Percentiles rank a stretch among this genome's conserved stretches.
Conservation (phyloP, 2,797 vertebrate genomes). For the Schizopygopsis pylzovi region DNA sequence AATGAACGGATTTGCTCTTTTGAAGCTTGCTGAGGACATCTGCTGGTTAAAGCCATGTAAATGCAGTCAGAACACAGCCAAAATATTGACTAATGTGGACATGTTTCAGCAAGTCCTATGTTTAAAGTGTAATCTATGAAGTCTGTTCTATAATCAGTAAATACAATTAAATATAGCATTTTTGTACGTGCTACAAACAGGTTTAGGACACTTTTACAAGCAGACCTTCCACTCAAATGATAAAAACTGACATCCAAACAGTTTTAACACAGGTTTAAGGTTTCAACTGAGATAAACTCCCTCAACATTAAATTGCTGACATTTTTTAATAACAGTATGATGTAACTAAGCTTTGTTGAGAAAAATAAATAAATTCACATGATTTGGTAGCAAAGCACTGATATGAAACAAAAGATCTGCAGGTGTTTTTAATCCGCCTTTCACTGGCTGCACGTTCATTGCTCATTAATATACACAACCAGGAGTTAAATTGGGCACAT, state of each 20-base stretch:
- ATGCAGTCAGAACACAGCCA: background rate
- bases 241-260: background rate
- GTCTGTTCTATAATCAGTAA: background rate
- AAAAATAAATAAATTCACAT: background rate
- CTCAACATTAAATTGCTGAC: background rate
- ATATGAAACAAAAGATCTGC: no score
- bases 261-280: background rate
- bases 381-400: background rate
- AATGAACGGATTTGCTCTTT: background rate
- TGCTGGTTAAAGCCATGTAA: background rate
- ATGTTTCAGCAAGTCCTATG: background rate
- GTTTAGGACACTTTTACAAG: background rate
- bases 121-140: background rate
- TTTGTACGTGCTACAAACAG: background rate
- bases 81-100: no score
- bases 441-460: background rate
- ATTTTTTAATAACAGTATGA: background rate
- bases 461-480: no score
- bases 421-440: background rate
- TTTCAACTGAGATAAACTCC: background rate
- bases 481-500: no score
- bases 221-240: background rate
- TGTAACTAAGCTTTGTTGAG: background rate
- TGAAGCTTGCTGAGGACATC: background rate
- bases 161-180: background rate